phyloP scores from a whole-genome alignment of 2,113 vertebrate genomes.

The Ardeotis arabs region DNA sequence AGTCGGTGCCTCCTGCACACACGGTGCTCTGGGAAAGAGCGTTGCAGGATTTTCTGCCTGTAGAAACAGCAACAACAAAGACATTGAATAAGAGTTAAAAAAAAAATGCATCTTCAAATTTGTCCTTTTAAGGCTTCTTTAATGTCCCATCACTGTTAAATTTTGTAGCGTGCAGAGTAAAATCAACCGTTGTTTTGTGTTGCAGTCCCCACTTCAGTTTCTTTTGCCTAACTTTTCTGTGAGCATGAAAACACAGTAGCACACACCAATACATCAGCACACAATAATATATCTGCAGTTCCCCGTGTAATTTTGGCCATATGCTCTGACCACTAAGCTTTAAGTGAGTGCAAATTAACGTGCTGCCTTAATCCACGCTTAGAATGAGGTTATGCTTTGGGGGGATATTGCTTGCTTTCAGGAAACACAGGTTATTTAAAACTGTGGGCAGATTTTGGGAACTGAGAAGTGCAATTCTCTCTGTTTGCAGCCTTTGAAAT shows the following conservation, averaged over 20 bases:
- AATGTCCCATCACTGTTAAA: neutral
- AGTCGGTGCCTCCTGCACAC: rapidly evolving
- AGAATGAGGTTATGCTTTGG: neutral
- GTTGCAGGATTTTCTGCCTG: neutral
- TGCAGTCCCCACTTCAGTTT: neutral
- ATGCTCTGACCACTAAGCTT: neutral
- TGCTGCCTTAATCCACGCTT: neutral
- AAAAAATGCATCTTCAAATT: neutral
- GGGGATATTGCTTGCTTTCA: neutral
- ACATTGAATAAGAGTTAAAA: neutral
- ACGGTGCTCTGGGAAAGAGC: rapidly evolving
- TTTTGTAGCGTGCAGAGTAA: neutral
- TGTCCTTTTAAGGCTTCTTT: neutral
- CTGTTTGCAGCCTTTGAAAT: neutral
- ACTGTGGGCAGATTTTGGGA: neutral
- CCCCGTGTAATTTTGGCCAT: neutral
- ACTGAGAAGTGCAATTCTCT: neutral
- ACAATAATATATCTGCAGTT: neutral
- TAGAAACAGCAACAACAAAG: neutral
- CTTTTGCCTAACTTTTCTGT: neutral
- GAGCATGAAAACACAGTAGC: neutral
- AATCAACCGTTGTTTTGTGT: neutral
- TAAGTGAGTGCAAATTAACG: neutral
- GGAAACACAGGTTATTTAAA: neutral
- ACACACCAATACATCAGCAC: neutral